Evolutionary conservation across 2,113 vertebrate genomes (phyloP).

Genomic region (Equus quagga): DNA sequence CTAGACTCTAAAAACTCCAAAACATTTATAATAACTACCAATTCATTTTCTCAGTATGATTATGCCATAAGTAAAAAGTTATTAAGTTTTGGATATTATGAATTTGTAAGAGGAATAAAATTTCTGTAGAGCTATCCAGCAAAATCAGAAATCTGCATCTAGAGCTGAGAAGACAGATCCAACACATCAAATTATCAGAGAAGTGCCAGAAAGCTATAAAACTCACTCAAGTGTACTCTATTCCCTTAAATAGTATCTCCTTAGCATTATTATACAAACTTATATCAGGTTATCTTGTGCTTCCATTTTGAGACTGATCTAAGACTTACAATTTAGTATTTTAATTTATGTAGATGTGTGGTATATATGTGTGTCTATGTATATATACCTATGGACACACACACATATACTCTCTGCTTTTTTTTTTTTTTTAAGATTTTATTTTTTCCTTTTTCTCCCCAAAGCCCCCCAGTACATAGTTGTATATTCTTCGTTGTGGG

Average conservation of each 20-base stretch:
- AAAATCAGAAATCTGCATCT: background rate
- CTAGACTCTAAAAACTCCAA: slow-evolving; percentile 13
- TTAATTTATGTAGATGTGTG: background rate
- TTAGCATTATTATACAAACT: background rate
- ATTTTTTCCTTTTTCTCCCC: too few species aligned
- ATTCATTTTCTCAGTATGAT: background rate
- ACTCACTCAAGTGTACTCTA: background rate
- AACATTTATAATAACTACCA: background rate
- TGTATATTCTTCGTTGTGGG: too few species aligned
- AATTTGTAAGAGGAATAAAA: slow-evolving; percentile 14
- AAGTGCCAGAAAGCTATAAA: background rate
- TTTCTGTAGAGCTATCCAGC: background rate
- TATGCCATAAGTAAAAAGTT: background rate
- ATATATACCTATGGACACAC: background rate
- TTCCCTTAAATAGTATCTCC: background rate
- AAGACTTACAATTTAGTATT: background rate
- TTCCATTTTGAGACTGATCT: background rate
- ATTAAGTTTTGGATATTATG: background rate
- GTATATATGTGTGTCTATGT: background rate
- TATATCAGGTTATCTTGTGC: background rate
- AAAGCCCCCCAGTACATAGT: too few species aligned
- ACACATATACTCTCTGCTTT: too few species aligned
- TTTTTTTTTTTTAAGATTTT: too few species aligned
- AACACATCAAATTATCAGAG: background rate
- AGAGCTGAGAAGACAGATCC: background rate